These are phyloP conservation scores for Platyrinchus mystaceus DNA, from an alignment of 2,797 vertebrate genomes.

Conservation along the genomic window DNA sequence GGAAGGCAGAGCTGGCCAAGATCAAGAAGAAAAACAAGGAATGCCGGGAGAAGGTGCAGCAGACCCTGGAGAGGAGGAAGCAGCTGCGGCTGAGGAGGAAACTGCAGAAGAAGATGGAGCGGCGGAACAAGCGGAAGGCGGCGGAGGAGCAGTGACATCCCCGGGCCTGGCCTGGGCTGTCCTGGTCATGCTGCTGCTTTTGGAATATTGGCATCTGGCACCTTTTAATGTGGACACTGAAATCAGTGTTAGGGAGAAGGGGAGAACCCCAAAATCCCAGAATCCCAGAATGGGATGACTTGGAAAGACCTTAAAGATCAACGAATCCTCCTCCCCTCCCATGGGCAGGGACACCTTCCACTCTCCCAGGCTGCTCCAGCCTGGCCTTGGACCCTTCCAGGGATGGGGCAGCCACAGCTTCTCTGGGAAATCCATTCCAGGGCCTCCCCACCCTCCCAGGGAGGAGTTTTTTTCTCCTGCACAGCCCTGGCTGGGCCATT, in stretches of 20 bases:
- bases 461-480: background rate
- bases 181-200: background rate
- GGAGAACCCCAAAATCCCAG: background rate
- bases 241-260: background rate
- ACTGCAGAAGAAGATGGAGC: constrained; percentile 47
- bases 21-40: constrained; percentile 82
- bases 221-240: accelerated
- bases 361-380: background rate
- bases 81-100: constrained; percentile 64
- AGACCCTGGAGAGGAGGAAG: constrained; percentile 72
- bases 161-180: background rate
- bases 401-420: background rate
- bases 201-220: accelerated
- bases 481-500: background rate
- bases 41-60: constrained; percentile 81
- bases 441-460: background rate
- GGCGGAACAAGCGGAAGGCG: background rate
- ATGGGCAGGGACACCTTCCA: background rate
- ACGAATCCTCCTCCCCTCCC: background rate
- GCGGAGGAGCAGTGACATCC: background rate
- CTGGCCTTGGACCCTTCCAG: background rate
- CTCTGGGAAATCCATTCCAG: background rate
- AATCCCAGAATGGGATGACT: background rate
- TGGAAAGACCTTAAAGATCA: background rate
- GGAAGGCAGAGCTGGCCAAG: constrained; percentile 88